A percentile compares a stretch with the other conserved stretches of the same genome.
These are phyloP conservation scores for Pseudochromis fuscus DNA, from an alignment of 2,797 vertebrate species.

Conservation along the genomic window DNA sequence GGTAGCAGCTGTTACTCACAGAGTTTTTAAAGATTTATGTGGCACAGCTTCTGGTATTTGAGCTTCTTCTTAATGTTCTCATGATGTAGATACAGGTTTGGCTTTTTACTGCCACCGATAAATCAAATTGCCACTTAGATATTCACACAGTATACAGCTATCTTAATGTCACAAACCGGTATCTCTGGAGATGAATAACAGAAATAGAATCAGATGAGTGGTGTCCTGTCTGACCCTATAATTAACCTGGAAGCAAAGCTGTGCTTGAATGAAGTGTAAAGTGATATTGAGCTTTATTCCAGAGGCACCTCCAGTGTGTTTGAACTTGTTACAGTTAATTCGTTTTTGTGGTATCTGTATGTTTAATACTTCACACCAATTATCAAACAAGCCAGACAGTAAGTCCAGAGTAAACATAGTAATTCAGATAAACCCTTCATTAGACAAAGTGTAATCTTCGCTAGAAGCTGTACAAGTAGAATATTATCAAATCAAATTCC, in stretches of 20 bases:
- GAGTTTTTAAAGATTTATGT: slow-evolving; percentile 45
- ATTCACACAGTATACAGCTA: slow-evolving; percentile 55
- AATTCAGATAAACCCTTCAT: neutral
- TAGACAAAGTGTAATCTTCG: neutral
- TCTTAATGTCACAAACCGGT: slow-evolving; percentile 59
- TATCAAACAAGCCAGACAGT: neutral
- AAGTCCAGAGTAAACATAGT: neutral
- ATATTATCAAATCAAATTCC: neutral
- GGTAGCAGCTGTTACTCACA: slow-evolving; percentile 13
- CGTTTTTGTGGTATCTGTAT: neutral
- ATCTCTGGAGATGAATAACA: slow-evolving; percentile 51
- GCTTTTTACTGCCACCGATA: slow-evolving; percentile 53
- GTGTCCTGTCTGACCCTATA: slow-evolving; percentile 19
- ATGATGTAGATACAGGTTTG: slow-evolving; percentile 43
- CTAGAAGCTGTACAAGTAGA: neutral
- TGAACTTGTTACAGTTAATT: slow-evolving; percentile 3
- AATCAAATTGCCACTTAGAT: slow-evolving; percentile 64
- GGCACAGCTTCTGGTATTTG: slow-evolving; percentile 41
- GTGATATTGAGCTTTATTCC: neutral
- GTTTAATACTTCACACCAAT: neutral
- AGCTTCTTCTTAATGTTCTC: slow-evolving; percentile 35
- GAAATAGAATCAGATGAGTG: slow-evolving; percentile 53
- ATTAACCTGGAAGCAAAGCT: slow-evolving; percentile 14
- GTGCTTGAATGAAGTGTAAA: slow-evolving; percentile 19
- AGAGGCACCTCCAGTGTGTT: slow-evolving; percentile 6